Base-by-base conservation (phyloP, 2,888 invertebrate species). In the Unio pictorum region DNA sequence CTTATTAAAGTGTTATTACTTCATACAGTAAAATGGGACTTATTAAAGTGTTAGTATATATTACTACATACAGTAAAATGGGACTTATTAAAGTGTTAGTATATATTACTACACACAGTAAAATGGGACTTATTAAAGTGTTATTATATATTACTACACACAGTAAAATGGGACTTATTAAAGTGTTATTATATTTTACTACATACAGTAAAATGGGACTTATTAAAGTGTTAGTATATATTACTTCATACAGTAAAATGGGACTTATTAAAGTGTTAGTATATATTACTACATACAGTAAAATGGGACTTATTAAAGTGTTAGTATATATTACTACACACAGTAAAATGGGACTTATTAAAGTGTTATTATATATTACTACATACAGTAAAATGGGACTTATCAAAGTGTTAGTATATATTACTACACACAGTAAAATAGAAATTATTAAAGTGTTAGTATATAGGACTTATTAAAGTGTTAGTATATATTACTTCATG, bases 381-480 rank as follows among this genome's bases (percentile, higher is more conserved):
- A 64, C 11, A 11, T 55, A 55, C n/a, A 15, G 6, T 18, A 63
- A 20, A 23, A 94, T 95, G 70, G 94, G 94, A 0, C 92, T 97
- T n/a, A 94, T 96, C n/a, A 95, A 96, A 74, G 86, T 87, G 90
- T 90, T 72, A 78, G 83, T 71, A 6, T 28, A 61, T 57, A 57
- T 64, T 18, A 23, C 17, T 18, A 64, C 11, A 11, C 23, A 55
- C n/a, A 15, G 6, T 18, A 63, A 20, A 23, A 23, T 23, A 23
- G 23, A 23, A 23, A 23, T 23, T 23, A 23, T 23, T 23, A 23
- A 23, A 23, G 23, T 23, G 23, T 23, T 23, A 23, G 23, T 23
- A 23, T 23, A 94, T 95, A 70, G 94, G 94, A 0, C 92, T 97
- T n/a, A 94, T 96, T 23, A 95, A 96, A 74, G 86, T 87, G 90